Evolutionary conservation across 64 coral and sea anemone genomes (phyloP).

Genomic region (Montipora foliosa): DNA sequence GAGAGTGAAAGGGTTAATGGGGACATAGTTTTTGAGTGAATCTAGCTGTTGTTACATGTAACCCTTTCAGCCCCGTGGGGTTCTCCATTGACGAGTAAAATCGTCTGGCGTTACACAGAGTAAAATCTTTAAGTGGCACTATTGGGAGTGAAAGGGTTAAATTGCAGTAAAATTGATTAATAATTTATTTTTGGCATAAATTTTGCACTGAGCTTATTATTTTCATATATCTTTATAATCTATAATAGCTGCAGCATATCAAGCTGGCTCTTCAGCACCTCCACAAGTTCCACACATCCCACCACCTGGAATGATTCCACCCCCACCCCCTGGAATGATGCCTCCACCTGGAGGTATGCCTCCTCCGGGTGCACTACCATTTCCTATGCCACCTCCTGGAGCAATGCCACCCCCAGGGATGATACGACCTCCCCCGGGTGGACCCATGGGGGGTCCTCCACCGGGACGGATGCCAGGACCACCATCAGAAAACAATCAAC

Average conservation of each 20-base stretch:
- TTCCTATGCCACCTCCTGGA: conserved; percentile 88
- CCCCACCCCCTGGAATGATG: conserved; percentile 93
- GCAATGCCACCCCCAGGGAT: conserved; percentile 84
- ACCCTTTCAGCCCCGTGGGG: too few species aligned
- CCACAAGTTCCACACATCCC: conserved; percentile 62
- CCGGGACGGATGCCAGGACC: conserved; percentile 51
- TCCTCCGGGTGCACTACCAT: conserved; percentile 82
- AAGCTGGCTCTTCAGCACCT: conserved; percentile 72
- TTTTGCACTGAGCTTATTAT: too few species aligned
- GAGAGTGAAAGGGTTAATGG: too few species aligned
- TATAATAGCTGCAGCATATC: conserved; percentile 78
- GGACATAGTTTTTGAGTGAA: too few species aligned
- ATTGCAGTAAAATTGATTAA: too few species aligned
- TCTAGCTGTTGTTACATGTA: too few species aligned
- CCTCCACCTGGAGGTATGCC: conserved; percentile 88
- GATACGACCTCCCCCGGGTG: conserved; percentile 65
- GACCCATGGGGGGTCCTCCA: conserved; percentile 38
- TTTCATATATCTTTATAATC: not conserved
- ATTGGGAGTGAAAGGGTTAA: too few species aligned
- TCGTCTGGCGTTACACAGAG: too few species aligned
- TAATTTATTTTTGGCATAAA: too few species aligned
- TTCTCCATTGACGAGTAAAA: too few species aligned
- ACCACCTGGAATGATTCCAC: conserved; percentile 77
- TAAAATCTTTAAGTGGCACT: too few species aligned
- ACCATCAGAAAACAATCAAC: conserved; percentile 28